Evolutionary conservation across 2,113 vertebrate species (phyloP), one percentile per base, ranked within the genome.

Genomic region (Vulpes ferrilata): DNA sequence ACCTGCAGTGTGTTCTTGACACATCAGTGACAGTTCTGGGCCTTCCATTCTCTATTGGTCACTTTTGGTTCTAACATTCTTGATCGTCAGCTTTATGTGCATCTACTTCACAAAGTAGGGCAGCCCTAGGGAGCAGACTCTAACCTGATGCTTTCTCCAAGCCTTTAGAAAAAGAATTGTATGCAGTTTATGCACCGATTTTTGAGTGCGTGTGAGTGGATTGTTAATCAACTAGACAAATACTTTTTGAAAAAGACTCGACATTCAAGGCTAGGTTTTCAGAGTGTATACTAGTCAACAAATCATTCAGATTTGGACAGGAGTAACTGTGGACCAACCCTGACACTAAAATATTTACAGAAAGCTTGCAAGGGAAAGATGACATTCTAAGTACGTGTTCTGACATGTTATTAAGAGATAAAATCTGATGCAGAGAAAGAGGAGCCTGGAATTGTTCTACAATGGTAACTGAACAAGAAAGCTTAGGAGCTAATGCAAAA

Each of bases 391-490:
- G 35, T 88, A 78, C 62, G 48, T 8, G 17, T 5, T 79, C 55
- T 59, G 20, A 60, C 73, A 84, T 48, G 20, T 88, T 93, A 67
- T 53, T 64, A 96, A 93, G 19, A 95, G 48, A 67, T 91, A 85
- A 8, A 88, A 86, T 89, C 43, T 92, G 59, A 88, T 71, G 20
- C 48, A 60, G 22, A 59, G 60, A 27, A 95, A 81, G 57, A 78
- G 10, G 62, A 30, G 30, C 11, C 53, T 92, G 73, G 80, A 76
- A 89, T 67, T 74, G 78, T 64, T 73, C 94, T 80, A 32, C 94
- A 93, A 84, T 84, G 78, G 48, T 20, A 96, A 69, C 43, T 38
- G 60, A 88, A 86, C 12, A 82, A 93, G 53, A 87, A 93, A 71
- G 43, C 92, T 90, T 55, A 62, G 79, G 38, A 92, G 51, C 27